A percentile compares a stretch with the other conserved stretches of the same genome.
Evolutionary conservation across 2,797 vertebrate genomes (phyloP).

Genomic region (Lagodon rhomboides): DNA sequence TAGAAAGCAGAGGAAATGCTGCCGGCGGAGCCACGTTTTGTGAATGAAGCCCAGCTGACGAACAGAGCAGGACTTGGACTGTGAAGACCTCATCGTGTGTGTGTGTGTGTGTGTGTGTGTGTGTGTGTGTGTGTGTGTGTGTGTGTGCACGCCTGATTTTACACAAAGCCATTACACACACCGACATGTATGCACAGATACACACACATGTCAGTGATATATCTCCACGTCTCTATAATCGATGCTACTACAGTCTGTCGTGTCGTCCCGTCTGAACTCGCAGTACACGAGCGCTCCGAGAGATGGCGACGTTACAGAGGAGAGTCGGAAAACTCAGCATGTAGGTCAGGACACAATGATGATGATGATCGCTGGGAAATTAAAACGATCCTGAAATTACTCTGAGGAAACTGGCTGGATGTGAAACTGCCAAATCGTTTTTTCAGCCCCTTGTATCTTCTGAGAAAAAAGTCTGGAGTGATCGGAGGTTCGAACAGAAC

Average conservation of each 20-base stretch:
- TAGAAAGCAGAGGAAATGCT: slow-evolving; percentile 64
- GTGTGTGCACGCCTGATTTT: not conserved
- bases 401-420: not conserved
- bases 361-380: slow-evolving; percentile 12
- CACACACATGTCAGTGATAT: not conserved
- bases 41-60: slow-evolving; percentile 72
- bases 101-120: not conserved
- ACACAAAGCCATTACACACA: not conserved
- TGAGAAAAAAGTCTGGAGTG: not conserved
- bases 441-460: not conserved
- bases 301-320: slow-evolving; percentile 34
- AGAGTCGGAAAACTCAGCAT: slow-evolving; percentile 15
- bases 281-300: not conserved
- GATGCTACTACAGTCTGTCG: not conserved
- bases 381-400: not conserved
- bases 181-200: not conserved
- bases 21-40: slow-evolving; percentile 49
- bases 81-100: not conserved
- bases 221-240: not conserved
- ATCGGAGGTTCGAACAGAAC: no score
- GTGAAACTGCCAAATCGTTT: not conserved
- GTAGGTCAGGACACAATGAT: slow-evolving; percentile 24
- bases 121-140: no score
- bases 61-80: slow-evolving; percentile 15
- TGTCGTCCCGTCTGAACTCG: not conserved